These are phyloP conservation scores for Cervus canadensis DNA, from an alignment of 2,113 vertebrate species.

Conservation along the genomic window DNA sequence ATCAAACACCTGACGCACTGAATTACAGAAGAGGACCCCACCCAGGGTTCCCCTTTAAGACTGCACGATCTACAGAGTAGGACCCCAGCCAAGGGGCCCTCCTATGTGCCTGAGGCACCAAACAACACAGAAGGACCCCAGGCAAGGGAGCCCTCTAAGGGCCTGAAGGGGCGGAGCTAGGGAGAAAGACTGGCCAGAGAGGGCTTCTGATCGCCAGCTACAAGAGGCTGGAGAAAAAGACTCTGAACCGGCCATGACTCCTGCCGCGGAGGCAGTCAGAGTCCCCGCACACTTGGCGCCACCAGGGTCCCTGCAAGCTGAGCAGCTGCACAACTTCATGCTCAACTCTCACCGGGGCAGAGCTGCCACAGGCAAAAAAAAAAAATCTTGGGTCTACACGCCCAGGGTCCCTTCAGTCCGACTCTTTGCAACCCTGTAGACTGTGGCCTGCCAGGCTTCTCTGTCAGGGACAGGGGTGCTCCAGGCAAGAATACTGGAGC, in stretches of 20 bases:
- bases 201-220: background rate
- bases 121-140: too few species aligned
- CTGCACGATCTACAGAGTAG: background rate
- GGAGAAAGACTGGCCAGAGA: background rate
- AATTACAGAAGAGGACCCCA: background rate
- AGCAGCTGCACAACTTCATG: background rate
- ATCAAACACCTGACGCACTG: background rate
- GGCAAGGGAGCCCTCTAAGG: too few species aligned
- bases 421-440: background rate
- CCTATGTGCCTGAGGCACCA: background rate
- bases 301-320: background rate
- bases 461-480: background rate
- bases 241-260: rapidly evolving
- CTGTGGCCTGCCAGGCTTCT: background rate
- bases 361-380: background rate
- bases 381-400: background rate
- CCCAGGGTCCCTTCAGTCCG: rapidly evolving
- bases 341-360: background rate
- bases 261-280: rapidly evolving
- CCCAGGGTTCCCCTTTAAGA: background rate
- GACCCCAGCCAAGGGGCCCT: background rate
- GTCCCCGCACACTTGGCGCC: rapidly evolving
- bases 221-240: background rate
- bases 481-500: background rate
- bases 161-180: background rate